Base-by-base conservation (phyloP, 2,888 invertebrate genomes). In the Tanypteryx hageni region DNA sequence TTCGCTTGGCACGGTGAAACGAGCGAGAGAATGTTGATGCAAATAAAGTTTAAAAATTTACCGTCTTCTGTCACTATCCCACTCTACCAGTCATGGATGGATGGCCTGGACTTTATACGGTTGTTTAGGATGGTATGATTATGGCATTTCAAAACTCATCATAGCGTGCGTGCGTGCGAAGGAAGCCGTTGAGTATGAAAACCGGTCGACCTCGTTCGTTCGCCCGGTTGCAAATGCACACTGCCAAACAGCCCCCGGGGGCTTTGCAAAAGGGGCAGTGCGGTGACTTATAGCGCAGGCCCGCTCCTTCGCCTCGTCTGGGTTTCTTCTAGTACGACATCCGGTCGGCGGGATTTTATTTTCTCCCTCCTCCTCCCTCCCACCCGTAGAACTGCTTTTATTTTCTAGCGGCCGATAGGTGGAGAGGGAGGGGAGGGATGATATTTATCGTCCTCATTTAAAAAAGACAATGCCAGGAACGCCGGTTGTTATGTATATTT, bases 401-500 rank as follows among this genome's bases (percentile, higher is more conserved):
- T 76, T 76, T 76, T 27, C 27, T 76, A 13, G 76, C 76, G 76
- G 0, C n/a, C 18, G 68, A 68, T 68, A 76, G 76, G 27, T 3
- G 22, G 76, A 22, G 27, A 27, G 22, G 76, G 22, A 27, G 76
- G 64, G 68, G 68, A 68, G 10, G 18, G 76, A 76, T 22, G 76
- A 27, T 76, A 76, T 76, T 76, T 76, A 76, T 76, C 76, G 76
- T 10, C 22, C 27, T 76, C 76, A 22, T 76, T 76, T 22, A 76
- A 76, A 44, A 76, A 76, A 76, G 76, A 76, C 76, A 76, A 76
- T 76, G 76, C 76, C 76, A 76, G 76, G 76, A 76, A 76, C 76
- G 76, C 22, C 27, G 22, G 13, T 76, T 27, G 68, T 22, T 68
- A 44, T 44, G 5, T 44, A 44, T 68, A 68, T 18, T 68, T 68